Base-by-base conservation (phyloP, 53 echinoderm and acorn worm species). In the Luidia sarsii region DNA sequence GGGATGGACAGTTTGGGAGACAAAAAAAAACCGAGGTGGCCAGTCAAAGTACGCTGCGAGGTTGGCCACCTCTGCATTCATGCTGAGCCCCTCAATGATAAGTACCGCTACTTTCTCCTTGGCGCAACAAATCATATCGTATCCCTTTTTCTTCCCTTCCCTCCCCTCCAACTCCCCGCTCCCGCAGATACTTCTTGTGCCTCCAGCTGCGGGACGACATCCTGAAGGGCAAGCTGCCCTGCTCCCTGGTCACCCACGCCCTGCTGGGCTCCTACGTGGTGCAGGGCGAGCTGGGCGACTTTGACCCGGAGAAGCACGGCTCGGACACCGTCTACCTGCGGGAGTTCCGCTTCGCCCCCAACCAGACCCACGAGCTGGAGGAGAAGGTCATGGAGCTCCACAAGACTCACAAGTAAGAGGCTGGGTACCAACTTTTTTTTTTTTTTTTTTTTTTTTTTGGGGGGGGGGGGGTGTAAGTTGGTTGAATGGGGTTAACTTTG, bases 301-400 rank as follows among this genome's bases (percentile, higher is more conserved):
- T 67, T 41, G 97, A 99, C 62, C 87, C 93, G 0, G 99, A 99
- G 51, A 91, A 89, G 50, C 99, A 99, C 64, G 99, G 99, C 72
- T 63, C 43, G 10, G 93, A 99, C 80, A 71, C 81, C 38, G 33
- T 41, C 50, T 99, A 99, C 57, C 82, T 99, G 66, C 53, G 57
- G 45, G 82, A 91, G 18, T 94, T 99, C 85, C 89, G 89, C 61
- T 99, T 94, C 56, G 91, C 99, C 14, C 99, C 94, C 1, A 91
- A 84, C 53, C 87, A 91, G 61, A 74, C 89, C 0, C 29, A 56
- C 1, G 94, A 99, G 19, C 65, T 99, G 37, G 94, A 99, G 48
- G 94, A 99, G 72, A 99, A 99, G 34, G 91, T 99, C 16, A 80
- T 93, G 85, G 99, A 99, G 70, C 80, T 99, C 25, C 99, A 97